Evolutionary conservation across 1,140 invertebrate genomes (phyloP).

Genomic region (Tetraneura akinire): DNA sequence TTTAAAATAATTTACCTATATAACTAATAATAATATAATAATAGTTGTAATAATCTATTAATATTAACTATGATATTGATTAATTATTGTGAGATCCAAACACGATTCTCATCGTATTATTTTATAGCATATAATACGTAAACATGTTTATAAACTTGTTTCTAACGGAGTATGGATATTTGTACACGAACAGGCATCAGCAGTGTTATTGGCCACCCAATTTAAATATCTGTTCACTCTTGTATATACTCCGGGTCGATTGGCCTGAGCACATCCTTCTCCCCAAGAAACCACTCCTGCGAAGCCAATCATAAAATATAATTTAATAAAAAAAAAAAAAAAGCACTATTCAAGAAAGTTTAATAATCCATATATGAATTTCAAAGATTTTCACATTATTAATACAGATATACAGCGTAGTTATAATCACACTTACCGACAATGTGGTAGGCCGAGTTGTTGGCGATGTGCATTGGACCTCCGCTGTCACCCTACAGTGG

Average conservation of each 20-base stretch:
- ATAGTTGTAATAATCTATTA: neutral
- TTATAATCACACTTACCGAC: constrained; percentile 60
- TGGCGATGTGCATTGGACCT: constrained; percentile 65
- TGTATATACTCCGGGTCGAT: constrained; percentile 82
- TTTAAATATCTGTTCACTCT: constrained; percentile 74
- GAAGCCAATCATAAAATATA: neutral
- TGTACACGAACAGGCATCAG: constrained; percentile 52
- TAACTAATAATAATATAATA: neutral
- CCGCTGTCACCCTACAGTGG: constrained; percentile 67
- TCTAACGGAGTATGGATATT: neutral
- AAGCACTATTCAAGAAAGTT: no score
- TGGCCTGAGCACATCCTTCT: constrained; percentile 75
- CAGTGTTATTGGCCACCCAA: constrained; percentile 61
- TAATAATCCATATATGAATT: no score
- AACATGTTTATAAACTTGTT: neutral
- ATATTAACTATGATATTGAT: neutral
- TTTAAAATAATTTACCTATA: no score
- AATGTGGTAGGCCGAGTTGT: constrained; percentile 60
- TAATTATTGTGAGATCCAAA: neutral
- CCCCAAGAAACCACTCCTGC: constrained; percentile 70
- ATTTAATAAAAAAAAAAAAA: no score
- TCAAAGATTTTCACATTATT: no score
- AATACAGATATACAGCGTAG: no score
- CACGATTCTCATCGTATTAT: neutral
- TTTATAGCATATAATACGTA: neutral